Conservation (phyloP, 2,888 invertebrate genomes). For the Lithosia quadra region DNA sequence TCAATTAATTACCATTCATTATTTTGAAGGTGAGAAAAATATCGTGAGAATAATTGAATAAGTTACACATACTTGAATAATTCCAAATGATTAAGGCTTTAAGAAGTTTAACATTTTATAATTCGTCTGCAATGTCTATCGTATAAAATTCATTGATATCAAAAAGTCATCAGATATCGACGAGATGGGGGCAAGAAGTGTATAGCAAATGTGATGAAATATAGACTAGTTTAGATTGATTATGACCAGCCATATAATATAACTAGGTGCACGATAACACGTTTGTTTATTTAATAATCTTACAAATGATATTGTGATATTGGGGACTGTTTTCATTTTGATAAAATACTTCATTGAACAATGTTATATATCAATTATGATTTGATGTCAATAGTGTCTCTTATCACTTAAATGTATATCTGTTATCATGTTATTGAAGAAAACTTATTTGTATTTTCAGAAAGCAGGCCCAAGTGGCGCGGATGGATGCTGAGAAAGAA, state of each 20-base stretch:
- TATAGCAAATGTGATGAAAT: neutral
- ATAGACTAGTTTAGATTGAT: neutral
- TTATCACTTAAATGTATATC: neutral
- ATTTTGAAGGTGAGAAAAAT: neutral
- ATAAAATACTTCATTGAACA: neutral
- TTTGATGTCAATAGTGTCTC: neutral
- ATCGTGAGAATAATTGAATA: neutral
- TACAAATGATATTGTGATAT: neutral
- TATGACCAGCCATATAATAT: neutral
- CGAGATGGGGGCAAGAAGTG: neutral
- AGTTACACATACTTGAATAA: neutral
- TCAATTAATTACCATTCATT: neutral
- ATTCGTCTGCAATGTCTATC: too few species aligned
- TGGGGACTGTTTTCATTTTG: neutral
- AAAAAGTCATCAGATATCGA: neutral
- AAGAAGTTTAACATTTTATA: neutral
- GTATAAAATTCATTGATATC: neutral
- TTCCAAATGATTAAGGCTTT: neutral
- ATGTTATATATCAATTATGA: too few species aligned
- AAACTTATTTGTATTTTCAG: constrained; percentile 82
- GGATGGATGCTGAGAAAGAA: constrained; percentile 98
- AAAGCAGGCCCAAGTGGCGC: constrained; percentile 98
- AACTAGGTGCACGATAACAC: neutral
- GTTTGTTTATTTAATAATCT: constrained; percentile 4
- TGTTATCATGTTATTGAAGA: neutral